A percentile compares a stretch with the other conserved stretches of the same genome.
These are phyloP conservation scores for Falcunculus frontatus DNA, from an alignment of 2,113 vertebrate genomes.

Conservation along the genomic window DNA sequence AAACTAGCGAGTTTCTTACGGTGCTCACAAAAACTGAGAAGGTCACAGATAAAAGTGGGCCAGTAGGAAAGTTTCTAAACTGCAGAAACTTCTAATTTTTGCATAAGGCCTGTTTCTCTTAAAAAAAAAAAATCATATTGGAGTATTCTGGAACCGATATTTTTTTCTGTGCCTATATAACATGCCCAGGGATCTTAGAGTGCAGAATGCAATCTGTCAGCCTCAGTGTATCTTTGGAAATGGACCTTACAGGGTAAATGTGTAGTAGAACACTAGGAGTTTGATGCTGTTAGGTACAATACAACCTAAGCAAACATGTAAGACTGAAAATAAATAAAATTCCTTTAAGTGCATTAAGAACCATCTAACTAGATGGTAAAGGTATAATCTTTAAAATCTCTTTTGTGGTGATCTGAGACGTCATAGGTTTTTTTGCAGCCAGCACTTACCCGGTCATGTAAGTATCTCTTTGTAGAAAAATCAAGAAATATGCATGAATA, in stretches of 20 bases:
- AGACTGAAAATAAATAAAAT: not conserved
- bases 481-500: not conserved
- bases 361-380: not conserved
- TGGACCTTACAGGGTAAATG: not conserved
- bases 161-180: not conserved
- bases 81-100: not conserved
- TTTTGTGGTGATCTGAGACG: not conserved
- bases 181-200: not conserved
- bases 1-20: not conserved
- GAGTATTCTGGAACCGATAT: not conserved
- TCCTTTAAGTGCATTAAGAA: not conserved
- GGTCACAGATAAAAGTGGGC: not conserved
- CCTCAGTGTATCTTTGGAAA: not conserved
- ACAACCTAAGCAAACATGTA: not conserved
- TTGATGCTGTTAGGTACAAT: not conserved
- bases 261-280: not conserved
- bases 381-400: not conserved
- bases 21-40: not conserved
- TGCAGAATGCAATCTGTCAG: not conserved
- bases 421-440: not conserved
- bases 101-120: not conserved
- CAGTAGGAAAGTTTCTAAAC: not conserved
- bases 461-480: not conserved
- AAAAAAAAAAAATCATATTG: not conserved
- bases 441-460: not conserved